phyloP scores from a whole-genome alignment of 1,140 invertebrate species.

The Rhagoletis pomonella region DNA sequence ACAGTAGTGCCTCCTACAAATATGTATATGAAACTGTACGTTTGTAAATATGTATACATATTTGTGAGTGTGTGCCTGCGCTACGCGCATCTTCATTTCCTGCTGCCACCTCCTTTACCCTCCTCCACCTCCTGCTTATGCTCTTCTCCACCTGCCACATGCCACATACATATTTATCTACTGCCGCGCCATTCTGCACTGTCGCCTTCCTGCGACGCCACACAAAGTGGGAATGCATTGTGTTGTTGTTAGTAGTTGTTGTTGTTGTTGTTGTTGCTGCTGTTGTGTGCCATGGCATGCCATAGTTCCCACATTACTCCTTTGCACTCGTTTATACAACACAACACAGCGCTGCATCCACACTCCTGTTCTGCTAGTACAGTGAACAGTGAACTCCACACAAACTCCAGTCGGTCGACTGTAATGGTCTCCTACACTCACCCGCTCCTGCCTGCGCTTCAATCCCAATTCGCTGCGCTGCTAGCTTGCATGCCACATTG shows the following conservation, averaged over 20 bases:
- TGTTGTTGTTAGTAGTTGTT: too few species aligned
- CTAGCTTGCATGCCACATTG: neutral
- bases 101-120: neutral
- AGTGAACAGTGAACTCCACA: neutral
- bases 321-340: neutral
- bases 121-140: neutral
- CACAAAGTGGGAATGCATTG: neutral
- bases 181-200: neutral
- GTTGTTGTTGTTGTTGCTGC: neutral
- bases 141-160: neutral
- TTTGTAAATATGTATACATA: neutral
- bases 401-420: neutral
- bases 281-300: neutral
- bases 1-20: neutral
- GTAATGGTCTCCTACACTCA: neutral
- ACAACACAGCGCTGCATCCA: neutral
- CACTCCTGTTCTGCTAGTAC: slow-evolving; percentile 1
- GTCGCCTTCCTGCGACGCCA: slow-evolving; percentile 31
- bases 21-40: neutral
- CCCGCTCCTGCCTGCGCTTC: neutral
- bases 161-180: neutral
- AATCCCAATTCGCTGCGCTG: neutral
- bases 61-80: neutral
- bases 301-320: neutral
- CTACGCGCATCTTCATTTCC: slow-evolving; percentile 42